Conservation (phyloP, 2,888 invertebrate genomes). For the Capitulum mitella region DNA sequence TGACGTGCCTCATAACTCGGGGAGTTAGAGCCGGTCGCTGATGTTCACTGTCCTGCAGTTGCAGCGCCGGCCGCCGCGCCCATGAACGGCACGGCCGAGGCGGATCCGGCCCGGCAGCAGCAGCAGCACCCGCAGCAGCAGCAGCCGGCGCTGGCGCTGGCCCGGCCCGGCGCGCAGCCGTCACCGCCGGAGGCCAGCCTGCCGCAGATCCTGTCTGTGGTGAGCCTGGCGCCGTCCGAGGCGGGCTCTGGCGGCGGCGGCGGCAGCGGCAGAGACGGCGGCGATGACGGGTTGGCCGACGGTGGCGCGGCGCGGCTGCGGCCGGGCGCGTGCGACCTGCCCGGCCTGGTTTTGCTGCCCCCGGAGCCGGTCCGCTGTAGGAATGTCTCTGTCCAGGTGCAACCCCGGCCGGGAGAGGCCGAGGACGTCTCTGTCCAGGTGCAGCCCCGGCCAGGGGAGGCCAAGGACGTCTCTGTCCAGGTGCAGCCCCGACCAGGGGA, state of each 20-base stretch:
- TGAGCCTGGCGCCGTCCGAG: neutral
- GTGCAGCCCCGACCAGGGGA: neutral
- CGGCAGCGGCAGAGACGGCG: neutral
- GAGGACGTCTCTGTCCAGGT: neutral
- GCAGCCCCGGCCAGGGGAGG: neutral
- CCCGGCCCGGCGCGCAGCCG: neutral
- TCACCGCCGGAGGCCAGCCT: neutral
- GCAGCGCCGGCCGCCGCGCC: neutral
- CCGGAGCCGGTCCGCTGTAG: neutral
- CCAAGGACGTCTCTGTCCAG: neutral
- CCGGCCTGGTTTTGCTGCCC: neutral
- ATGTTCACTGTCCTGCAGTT: conserved; percentile 45
- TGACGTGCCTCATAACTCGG: no score
- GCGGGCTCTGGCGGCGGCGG: neutral
- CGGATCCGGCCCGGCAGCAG: neutral
- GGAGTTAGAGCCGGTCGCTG: neutral
- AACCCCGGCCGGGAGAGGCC: neutral
- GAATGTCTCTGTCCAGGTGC: neutral
- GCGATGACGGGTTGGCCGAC: no score
- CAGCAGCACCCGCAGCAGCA: no score
- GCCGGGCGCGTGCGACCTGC: neutral
- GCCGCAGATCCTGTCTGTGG: conserved; percentile 32
- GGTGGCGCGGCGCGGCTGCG: neutral
- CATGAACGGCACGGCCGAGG: neutral
- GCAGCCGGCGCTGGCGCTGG: neutral